Evolutionary conservation across 2,797 vertebrate species (phyloP), one percentile per base, ranked within the genome.

Genomic region (Oryzias dopingdopingensis): DNA sequence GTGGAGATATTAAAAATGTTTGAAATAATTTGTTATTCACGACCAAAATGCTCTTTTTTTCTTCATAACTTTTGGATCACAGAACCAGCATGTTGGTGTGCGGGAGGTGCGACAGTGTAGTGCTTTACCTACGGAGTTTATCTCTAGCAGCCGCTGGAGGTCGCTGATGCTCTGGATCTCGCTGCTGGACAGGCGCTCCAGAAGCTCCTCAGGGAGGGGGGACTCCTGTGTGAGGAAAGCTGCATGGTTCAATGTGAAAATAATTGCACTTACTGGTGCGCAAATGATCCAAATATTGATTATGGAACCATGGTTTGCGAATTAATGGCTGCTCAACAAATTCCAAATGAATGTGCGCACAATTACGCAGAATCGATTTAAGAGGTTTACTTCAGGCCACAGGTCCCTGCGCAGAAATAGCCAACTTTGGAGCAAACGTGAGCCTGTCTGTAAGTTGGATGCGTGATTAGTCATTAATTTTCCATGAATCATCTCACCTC

Each of bases 111-210:
- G 29, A 65, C 41, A 70, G 60, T 43, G 26, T 69, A 71, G 88
- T 78, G 92, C 92, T 94, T 96, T 96, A 98, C 96, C 96, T 95
- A 95, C 92, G 93, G 94, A 94, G 90, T 97, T 93, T 92, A 96
- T 93, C 89, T 96, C 95, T 86, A 98, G 93, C 86, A 97, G 92
- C 89, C 94, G 94, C 94, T 98, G 96, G 90, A 98, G 93, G 91
- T 97, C 96, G 80, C 95, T 94, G 90, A 97, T 96, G 92, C 93
- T 97, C 90, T 90, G 93, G 86, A 96, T 97, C 77, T 97, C 95
- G 80, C 95, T 96, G 89, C 90, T 92, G 54, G 95, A 94, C 85
- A 98, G 91, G 42, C 93, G 92, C 89, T 98, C 94, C 67, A 96
- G 88, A 63, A 98, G 90, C 90, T 97, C 95, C 84, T 85, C 93